Conservation (phyloP, 2,797 vertebrate genomes). For the Dromococcyx pavoninus region DNA sequence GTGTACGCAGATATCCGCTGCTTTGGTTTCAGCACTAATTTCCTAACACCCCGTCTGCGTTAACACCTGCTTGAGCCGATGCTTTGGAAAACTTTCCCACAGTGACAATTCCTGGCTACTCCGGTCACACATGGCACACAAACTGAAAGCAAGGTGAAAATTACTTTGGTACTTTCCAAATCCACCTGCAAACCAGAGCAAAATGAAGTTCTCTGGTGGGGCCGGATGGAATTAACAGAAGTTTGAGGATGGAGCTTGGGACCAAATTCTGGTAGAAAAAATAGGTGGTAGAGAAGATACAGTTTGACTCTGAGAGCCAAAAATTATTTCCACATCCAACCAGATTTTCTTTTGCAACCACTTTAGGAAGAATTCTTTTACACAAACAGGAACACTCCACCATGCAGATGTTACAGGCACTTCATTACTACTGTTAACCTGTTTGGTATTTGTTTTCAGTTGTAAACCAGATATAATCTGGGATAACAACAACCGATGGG, state of each 20-base stretch:
- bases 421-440: neutral
- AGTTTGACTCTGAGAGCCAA: neutral
- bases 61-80: neutral
- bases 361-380: neutral
- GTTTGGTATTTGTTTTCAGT: neutral
- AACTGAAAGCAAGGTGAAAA: neutral
- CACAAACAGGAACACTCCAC: neutral
- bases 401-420: neutral
- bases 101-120: neutral
- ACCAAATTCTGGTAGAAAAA: neutral
- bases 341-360: neutral
- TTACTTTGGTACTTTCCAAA: neutral
- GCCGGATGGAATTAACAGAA: neutral
- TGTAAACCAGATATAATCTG: neutral
- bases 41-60: neutral
- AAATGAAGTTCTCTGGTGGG: neutral
- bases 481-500: neutral
- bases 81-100: neutral
- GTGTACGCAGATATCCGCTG: neutral
- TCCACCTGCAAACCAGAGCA: neutral
- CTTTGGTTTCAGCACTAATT: neutral
- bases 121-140: fast-evolving
- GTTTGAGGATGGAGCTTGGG: neutral
- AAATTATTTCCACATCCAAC: neutral
- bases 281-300: neutral